Conservation (phyloP, 1,140 invertebrate genomes). For the Cepaea nemoralis region DNA sequence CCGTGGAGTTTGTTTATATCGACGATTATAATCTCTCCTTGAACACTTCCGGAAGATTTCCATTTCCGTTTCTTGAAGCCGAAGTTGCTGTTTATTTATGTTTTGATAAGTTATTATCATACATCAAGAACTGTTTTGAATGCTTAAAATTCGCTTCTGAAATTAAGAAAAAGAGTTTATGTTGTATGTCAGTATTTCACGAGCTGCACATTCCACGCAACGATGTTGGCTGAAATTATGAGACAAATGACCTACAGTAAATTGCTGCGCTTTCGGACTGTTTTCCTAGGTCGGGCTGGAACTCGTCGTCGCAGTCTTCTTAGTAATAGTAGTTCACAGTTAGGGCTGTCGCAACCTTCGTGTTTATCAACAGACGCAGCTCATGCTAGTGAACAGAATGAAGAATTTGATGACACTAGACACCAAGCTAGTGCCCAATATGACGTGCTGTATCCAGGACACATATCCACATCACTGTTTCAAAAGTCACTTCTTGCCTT, state of each 20-base stretch:
- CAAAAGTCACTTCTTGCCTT: conserved; percentile 83
- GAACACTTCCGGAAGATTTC: not conserved
- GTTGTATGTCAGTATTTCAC: not conserved
- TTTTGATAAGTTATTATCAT: no score
- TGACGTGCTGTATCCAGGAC: conserved; percentile 73
- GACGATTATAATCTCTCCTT: not conserved
- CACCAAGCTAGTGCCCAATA: conserved; percentile 24
- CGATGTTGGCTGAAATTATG: not conserved
- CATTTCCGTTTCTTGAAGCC: not conserved
- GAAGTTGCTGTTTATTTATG: no score
- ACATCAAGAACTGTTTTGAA: no score
- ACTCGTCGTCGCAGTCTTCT: no score
- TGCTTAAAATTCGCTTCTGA: no score
- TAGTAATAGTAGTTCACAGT: no score
- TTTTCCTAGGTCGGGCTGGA: no score
- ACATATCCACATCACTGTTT: conserved; percentile 81
- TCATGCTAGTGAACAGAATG: not conserved
- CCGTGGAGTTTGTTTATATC: not conserved
- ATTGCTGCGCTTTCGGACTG: not conserved
- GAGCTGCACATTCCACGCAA: not conserved
- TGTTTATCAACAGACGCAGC: not conserved
- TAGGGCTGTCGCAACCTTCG: not conserved
- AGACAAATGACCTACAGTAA: not conserved
- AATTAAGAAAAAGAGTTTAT: no score
- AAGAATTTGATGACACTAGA: conserved; percentile 22